phyloP scores from a whole-genome alignment of 1,140 invertebrate species.

The Goniozus legneri region DNA sequence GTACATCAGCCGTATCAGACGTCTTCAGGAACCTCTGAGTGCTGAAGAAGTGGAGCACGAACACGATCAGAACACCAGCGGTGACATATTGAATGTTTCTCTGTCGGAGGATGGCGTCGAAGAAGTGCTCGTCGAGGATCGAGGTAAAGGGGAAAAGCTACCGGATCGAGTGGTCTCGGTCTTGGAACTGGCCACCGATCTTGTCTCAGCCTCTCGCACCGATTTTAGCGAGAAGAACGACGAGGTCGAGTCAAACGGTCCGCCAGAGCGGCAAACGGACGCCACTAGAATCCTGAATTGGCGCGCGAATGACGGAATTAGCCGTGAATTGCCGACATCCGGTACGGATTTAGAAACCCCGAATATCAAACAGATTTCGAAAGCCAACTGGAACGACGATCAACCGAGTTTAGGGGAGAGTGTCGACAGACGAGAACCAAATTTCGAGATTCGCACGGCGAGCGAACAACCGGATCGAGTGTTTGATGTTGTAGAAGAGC shows the following conservation, averaged over 20 bases:
- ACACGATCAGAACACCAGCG: slow-evolving; percentile 41
- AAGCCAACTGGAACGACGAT: not conserved
- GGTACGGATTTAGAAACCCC: slow-evolving; percentile 18
- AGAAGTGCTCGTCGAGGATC: slow-evolving; percentile 11
- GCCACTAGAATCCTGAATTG: slow-evolving; percentile 15
- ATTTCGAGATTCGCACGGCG: not conserved
- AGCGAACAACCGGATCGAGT: slow-evolving; percentile 11
- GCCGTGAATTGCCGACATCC: slow-evolving; percentile 20
- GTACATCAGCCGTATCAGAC: slow-evolving; percentile 40
- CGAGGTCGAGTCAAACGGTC: not conserved
- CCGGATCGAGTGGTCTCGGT: slow-evolving; percentile 16
- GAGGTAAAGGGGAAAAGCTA: slow-evolving; percentile 11
- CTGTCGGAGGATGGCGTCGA: slow-evolving; percentile 33
- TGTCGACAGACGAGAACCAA: not conserved
- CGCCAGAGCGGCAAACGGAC: no score
- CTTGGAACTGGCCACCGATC: slow-evolving; percentile 23
- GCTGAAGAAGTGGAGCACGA: slow-evolving; percentile 34
- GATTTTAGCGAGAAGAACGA: not conserved
- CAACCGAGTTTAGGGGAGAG: not conserved
- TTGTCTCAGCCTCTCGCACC: slow-evolving; percentile 10
- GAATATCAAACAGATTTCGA: slow-evolving; percentile 8
- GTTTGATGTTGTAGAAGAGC: slow-evolving; percentile 12
- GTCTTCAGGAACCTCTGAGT: slow-evolving; percentile 30
- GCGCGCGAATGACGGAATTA: slow-evolving; percentile 29
- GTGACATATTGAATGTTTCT: slow-evolving; percentile 38